A percentile compares a stretch with the other conserved stretches of the same genome.
These are phyloP conservation scores for Plemyria rubiginata DNA, from an alignment of 2,888 invertebrate genomes.

Conservation along the genomic window DNA sequence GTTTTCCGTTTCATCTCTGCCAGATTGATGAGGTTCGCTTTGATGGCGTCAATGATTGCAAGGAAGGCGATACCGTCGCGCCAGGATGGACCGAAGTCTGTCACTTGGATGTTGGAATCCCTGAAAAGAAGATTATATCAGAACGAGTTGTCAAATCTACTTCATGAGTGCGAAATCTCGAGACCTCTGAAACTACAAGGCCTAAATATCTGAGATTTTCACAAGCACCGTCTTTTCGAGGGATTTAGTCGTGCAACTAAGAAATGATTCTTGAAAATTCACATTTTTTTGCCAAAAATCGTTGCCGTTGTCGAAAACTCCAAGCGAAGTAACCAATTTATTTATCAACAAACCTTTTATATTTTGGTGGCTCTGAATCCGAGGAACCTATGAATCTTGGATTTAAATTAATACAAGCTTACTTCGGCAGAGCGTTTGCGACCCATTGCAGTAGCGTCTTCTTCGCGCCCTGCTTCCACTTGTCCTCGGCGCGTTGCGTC, in stretches of 20 bases:
- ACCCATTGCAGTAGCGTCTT: constrained; percentile 98
- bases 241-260: too few relatives aligned
- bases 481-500: constrained; percentile 83
- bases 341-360: too few relatives aligned
- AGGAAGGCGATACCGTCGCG: constrained; percentile 98
- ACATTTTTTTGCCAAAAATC: too few relatives aligned
- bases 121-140: constrained; percentile 70
- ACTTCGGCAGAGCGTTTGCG: constrained; percentile 92
- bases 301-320: too few relatives aligned
- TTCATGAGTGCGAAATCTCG: background rate
- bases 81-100: constrained; percentile 98
- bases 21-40: constrained; percentile 95
- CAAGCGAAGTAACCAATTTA: too few relatives aligned
- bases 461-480: constrained; percentile 95
- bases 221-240: too few relatives aligned
- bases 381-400: background rate
- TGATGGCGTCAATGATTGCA: constrained; percentile 97
- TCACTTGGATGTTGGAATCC: constrained; percentile 94
- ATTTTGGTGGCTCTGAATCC: too few relatives aligned
- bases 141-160: background rate
- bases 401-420: constrained; percentile 35
- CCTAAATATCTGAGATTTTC: too few relatives aligned
- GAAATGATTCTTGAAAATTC: too few relatives aligned
- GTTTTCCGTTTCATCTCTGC: constrained; percentile 90
- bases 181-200: too few relatives aligned